These are phyloP conservation scores for Chloropsis cyanopogon DNA, from an alignment of 2,113 vertebrate species.

Conservation along the genomic window DNA sequence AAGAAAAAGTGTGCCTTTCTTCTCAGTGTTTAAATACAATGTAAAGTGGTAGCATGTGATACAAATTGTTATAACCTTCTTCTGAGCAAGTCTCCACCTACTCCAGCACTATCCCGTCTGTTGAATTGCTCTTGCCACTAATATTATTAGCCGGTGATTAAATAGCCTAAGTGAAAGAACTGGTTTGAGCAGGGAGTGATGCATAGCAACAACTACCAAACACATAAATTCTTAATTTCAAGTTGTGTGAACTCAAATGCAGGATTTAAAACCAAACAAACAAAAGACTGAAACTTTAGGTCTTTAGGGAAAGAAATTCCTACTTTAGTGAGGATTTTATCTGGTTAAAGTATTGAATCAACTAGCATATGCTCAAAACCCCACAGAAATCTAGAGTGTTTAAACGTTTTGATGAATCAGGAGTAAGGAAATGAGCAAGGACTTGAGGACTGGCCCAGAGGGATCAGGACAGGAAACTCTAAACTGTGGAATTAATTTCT, in stretches of 20 bases:
- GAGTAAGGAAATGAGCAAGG: constrained; percentile 36
- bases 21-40: background rate
- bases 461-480: background rate
- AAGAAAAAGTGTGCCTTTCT: background rate
- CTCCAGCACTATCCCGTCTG: background rate
- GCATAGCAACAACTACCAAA: background rate
- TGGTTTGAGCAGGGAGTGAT: constrained; percentile 48
- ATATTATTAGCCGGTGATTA: constrained; percentile 13
- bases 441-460: background rate
- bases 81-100: background rate
- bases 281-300: background rate
- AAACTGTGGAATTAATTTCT: background rate
- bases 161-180: constrained; percentile 47
- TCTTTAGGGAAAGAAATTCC: background rate
- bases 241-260: background rate
- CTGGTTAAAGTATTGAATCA: background rate
- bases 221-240: background rate
- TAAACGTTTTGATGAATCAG: constrained; percentile 36
- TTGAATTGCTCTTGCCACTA: constrained; percentile 6
- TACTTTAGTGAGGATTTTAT: background rate
- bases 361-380: background rate
- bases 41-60: background rate
- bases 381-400: background rate
- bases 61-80: background rate
- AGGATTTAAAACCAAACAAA: background rate